phyloP scores from a whole-genome alignment of 2,797 vertebrate species.

The Chelmon rostratus region DNA sequence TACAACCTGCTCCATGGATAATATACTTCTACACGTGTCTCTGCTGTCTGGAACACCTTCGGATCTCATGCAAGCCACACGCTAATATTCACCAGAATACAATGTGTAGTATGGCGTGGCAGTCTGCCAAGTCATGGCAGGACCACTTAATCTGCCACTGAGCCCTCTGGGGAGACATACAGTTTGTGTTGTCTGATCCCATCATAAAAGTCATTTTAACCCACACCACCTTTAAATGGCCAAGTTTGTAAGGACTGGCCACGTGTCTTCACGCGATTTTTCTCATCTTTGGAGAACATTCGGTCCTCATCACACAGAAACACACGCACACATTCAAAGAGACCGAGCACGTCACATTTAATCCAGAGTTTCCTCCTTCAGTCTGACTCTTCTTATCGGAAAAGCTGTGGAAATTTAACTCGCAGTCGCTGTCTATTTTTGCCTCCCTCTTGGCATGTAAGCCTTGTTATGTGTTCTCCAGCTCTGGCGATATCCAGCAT shows the following conservation, averaged over 20 bases:
- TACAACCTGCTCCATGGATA: background rate
- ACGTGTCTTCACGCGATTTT: background rate
- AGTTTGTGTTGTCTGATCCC: background rate
- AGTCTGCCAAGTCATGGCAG: background rate
- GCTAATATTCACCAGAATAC: background rate
- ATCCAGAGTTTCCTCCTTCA: conserved; percentile 35
- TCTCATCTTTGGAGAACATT: conserved; percentile 3
- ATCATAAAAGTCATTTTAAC: background rate
- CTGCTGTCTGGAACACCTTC: background rate
- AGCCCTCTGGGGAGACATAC: background rate
- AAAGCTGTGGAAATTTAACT: conserved; percentile 53
- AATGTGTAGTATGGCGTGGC: background rate
- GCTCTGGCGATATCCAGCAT: conserved; percentile 29
- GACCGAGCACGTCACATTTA: conserved; percentile 30
- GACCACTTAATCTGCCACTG: background rate
- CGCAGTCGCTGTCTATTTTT: conserved; percentile 61
- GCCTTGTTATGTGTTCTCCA: conserved; percentile 35
- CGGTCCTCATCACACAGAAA: conserved; percentile 12
- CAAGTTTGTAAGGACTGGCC: background rate
- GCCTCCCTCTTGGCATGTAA: conserved; percentile 48
- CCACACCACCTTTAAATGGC: background rate
- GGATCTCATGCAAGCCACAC: background rate
- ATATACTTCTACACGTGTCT: background rate
- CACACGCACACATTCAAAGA: conserved; percentile 21
- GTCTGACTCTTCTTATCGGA: conserved; percentile 55